Evolutionary conservation across 2,888 invertebrate genomes (phyloP).

Genomic region (Caenorhabditis drosophilae): DNA sequence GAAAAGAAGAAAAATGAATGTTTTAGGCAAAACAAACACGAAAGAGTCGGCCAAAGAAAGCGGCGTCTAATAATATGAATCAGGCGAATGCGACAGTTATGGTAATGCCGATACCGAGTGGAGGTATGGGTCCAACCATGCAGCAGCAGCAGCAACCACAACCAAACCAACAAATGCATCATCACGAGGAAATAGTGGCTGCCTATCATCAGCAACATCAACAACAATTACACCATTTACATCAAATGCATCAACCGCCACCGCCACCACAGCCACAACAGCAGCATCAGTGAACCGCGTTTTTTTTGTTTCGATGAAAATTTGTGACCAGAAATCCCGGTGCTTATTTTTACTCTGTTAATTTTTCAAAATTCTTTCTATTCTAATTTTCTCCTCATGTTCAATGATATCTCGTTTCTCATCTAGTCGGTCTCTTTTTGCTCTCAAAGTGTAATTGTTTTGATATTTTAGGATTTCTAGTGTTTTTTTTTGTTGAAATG

Average conservation of each 20-base stretch:
- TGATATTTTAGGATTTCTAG: too few relatives aligned
- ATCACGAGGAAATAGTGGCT: background rate
- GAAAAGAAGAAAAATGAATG: background rate
- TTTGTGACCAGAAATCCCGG: too few relatives aligned
- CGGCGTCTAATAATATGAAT: background rate
- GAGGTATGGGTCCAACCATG: background rate
- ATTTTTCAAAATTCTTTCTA: too few relatives aligned
- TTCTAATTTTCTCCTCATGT: too few relatives aligned
- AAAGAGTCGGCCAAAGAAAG: slow-evolving; percentile 22
- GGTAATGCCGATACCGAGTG: background rate
- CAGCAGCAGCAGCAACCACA: slow-evolving; percentile 7
- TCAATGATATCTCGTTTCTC: background rate
- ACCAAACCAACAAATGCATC: slow-evolving; percentile 11
- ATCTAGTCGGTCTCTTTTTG: background rate
- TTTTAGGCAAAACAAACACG: slow-evolving; percentile 22
- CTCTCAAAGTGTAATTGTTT: too few relatives aligned
- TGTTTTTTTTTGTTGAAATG: too few relatives aligned
- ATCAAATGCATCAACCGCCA: slow-evolving; percentile 15
- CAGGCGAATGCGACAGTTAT: background rate
- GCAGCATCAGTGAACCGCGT: background rate
- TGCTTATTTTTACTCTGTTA: too few relatives aligned
- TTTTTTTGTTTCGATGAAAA: background rate
- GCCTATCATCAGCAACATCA: slow-evolving; percentile 14
- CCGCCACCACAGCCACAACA: slow-evolving; percentile 6
- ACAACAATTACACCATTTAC: slow-evolving; percentile 20